Evolutionary conservation across 2,888 invertebrate species (phyloP).

Genomic region (Hanleya hanleyi): DNA sequence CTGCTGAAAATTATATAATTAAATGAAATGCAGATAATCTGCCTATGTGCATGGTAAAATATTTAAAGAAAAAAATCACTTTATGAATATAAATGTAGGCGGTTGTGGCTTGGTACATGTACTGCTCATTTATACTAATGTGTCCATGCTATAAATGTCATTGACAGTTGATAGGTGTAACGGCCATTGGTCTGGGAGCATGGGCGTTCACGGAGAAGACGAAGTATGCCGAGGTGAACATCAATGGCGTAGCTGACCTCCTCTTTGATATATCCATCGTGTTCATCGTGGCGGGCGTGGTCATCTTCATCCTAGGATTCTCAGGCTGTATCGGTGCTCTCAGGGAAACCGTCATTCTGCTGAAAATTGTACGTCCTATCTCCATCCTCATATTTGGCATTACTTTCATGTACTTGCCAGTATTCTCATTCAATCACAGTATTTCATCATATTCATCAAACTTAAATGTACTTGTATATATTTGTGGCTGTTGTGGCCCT

Average conservation of each 20-base stretch:
- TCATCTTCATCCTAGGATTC: conserved; percentile 95
- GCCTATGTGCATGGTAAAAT: too few species aligned
- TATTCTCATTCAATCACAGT: too few species aligned
- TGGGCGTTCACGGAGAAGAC: conserved; percentile 96
- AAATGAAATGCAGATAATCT: too few species aligned
- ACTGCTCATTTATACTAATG: too few species aligned
- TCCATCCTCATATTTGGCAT: neutral
- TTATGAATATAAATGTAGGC: too few species aligned
- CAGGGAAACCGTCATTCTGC: conserved; percentile 91
- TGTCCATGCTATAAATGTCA: too few species aligned
- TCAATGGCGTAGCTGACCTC: conserved; percentile 83
- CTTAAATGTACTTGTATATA: too few species aligned
- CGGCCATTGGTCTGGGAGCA: conserved; percentile 88
- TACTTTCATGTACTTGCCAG: neutral
- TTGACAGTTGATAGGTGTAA: conserved; percentile 92
- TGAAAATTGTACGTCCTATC: conserved; percentile 87
- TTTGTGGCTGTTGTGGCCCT: too few species aligned
- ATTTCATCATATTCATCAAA: too few species aligned
- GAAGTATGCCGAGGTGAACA: conserved; percentile 82
- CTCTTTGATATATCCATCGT: conserved; percentile 90
- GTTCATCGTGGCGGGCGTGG: conserved; percentile 89
- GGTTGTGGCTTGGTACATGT: too few species aligned
- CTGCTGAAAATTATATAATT: too few species aligned
- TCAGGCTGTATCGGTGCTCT: conserved; percentile 94
- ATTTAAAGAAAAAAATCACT: too few species aligned